Evolutionary conservation across 2,888 invertebrate genomes (phyloP), one percentile per base, ranked within the genome.

Genomic region (Acleris emargana): DNA sequence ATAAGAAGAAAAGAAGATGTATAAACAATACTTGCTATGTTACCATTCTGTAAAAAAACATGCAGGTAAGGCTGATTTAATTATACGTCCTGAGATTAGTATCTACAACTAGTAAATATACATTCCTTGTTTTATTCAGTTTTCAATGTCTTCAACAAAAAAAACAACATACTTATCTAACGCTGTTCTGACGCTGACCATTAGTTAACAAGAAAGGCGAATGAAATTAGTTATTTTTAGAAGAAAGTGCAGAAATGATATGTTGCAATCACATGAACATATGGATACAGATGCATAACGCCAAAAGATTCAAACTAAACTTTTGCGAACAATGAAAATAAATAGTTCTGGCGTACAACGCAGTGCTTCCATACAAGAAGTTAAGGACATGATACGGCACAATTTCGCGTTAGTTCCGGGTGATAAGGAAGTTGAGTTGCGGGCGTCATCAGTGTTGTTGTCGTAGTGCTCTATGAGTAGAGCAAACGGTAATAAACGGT

Each of bases 361-460:
- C 32, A 18, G 6, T 42, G 38, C 20, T 16, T 42, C 13, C 7
- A 42, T n/a, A 42, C 20, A 42, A 42, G 20, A 17, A 20, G 16
- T 45, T 25, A 57, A 38, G 51, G 55, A 45, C 51, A 52, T 32
- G 25, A 52, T 20, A 49, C 47, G 61, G 32, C 55, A 57, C 43
- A 45, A 20, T 61, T 20, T 58, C 47, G 52, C 57, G 67, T 62
- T 73, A 78, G 81, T 86, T 86, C 85, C 86, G 82, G 80, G 78
- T 78, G 82, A 86, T 83, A 85, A 86, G 88, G 88, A 88, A 88
- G 83, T 78, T 38, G 38, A 38, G 13, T 70, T 71, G 72, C 74
- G 74, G 69, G 67, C 72, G 45, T 73, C 38, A 9, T 73, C 38
- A 9, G 70, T 69, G 72, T 77, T 78, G 80, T 79, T 80, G 82